A percentile compares a stretch with the other conserved stretches of the same genome.
Conservation (phyloP, 2,113 vertebrate species). For the Callopanchax toddi region DNA sequence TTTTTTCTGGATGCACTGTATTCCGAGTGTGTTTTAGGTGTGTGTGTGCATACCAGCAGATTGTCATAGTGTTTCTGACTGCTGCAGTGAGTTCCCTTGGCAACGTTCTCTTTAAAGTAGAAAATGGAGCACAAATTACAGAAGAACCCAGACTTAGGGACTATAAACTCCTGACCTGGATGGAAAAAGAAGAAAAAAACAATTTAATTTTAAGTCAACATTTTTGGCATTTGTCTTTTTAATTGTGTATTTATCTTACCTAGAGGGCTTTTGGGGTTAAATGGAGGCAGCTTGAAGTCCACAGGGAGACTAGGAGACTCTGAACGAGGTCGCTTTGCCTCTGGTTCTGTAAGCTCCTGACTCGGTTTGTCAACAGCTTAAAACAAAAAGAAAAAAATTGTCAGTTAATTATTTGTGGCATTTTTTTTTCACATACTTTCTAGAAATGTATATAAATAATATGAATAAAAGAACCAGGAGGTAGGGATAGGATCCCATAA, state of each 20-base stretch:
- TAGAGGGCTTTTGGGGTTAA: conserved; percentile 66
- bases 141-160: conserved; percentile 77
- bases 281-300: conserved; percentile 57
- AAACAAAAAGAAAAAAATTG: conserved; percentile 17
- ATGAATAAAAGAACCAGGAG: too few relatives aligned
- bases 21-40: not conserved
- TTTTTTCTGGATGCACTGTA: too few relatives aligned
- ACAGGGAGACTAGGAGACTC: conserved; percentile 31
- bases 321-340: conserved; percentile 60
- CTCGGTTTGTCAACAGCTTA: conserved; percentile 40
- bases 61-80: conserved; percentile 60
- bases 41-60: conserved; percentile 45
- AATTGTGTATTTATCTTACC: conserved; percentile 56
- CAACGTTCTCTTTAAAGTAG: conserved; percentile 47
- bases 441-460: too few relatives aligned
- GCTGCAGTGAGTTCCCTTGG: conserved; percentile 59
- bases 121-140: conserved; percentile 75
- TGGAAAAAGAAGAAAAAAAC: not conserved
- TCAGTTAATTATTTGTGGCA: too few relatives aligned
- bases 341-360: conserved; percentile 25
- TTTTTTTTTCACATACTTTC: too few relatives aligned
- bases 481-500: too few relatives aligned
- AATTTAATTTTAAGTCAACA: not conserved
- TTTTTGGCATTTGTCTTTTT: not conserved
- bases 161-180: conserved; percentile 77